Base-by-base conservation (phyloP, 2,113 vertebrate species). In the Malurus alboscapulatus region DNA sequence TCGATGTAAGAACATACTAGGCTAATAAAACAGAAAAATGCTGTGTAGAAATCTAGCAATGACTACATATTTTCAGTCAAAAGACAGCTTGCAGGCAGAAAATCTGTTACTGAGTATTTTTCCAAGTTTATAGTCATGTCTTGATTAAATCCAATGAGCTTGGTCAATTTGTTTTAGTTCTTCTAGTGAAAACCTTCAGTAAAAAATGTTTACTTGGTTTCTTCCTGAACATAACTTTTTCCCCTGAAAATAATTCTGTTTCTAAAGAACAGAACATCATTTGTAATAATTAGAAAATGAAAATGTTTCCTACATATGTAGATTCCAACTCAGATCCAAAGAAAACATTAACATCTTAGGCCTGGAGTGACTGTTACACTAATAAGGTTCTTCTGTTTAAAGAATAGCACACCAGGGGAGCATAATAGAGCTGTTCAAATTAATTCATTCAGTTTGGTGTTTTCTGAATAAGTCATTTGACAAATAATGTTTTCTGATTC, bases 201-300 rank as follows among this genome's bases (percentile, higher is more conserved):
- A 87, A 93, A 75, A 93, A 54, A 61, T 68, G 42, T 89, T 96
- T 84, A 92, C 58, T 84, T 58, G 22, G 44, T 80, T 92, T 95
- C 73, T 93, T 93, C 54, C 81, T 72, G 38, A 89, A 34, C 50
- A 17, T 73, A 91, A 84, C 8, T 57, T 90, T 72, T 58, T 3
- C 71, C 62, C 38, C 32, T 75, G 84, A 93, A 96, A 87, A 87
- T 57, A 66, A 16, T 54, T 68, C 48, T 79, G 20, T 82, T 93
- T 73, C 77, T 92, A 63, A 95, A 96, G 84, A 92, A 79, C 74
- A 92, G 77, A 94, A 88, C 30, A 82, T 72, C 9, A 68, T 87
- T 91, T 91, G 62, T 82, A 95, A 92, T 82, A 94, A 96, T 93
- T 88, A 93, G 86, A 75, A 92, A 89, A 94, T 14, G n/a, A 92